Percentiles rank a stretch among this genome's conserved stretches.
Conservation (phyloP, 1,140 invertebrate genomes). For the Penaeus vannamei region DNA sequence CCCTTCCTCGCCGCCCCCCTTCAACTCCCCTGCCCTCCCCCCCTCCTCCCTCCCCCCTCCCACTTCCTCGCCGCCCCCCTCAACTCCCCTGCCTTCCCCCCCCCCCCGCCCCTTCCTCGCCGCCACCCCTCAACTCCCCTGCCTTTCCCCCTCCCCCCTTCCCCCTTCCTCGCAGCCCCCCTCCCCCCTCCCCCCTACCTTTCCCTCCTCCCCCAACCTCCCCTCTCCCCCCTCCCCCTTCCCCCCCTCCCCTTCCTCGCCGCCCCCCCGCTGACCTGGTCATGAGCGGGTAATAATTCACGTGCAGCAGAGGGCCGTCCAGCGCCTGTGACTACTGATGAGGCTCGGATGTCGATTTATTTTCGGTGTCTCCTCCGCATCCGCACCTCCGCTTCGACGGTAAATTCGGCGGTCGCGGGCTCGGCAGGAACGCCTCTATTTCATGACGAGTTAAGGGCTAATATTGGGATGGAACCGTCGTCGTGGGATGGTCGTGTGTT, state of each 20-base stretch:
- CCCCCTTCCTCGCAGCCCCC: background rate
- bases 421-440: too few species aligned
- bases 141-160: background rate
- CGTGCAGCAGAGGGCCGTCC: conserved; percentile 41
- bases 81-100: background rate
- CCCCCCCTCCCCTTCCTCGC: background rate
- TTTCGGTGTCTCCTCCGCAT: background rate
- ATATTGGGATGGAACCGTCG: too few species aligned
- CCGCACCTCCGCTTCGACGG: background rate
- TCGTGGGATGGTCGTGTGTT: too few species aligned
- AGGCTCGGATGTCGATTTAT: conserved; percentile 39
- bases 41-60: background rate
- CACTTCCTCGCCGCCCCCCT: background rate
- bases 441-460: too few species aligned
- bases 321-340: conserved; percentile 54
- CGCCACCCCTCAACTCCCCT: background rate
- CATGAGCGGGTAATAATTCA: conserved; percentile 57
- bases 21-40: background rate
- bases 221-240: background rate
- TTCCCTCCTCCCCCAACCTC: background rate
- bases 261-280: conserved; percentile 15
- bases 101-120: background rate
- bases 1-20: background rate
- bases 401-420: too few species aligned
- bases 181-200: background rate